Base-by-base conservation (phyloP, 2,113 vertebrate genomes). In the Hucho hucho region DNA sequence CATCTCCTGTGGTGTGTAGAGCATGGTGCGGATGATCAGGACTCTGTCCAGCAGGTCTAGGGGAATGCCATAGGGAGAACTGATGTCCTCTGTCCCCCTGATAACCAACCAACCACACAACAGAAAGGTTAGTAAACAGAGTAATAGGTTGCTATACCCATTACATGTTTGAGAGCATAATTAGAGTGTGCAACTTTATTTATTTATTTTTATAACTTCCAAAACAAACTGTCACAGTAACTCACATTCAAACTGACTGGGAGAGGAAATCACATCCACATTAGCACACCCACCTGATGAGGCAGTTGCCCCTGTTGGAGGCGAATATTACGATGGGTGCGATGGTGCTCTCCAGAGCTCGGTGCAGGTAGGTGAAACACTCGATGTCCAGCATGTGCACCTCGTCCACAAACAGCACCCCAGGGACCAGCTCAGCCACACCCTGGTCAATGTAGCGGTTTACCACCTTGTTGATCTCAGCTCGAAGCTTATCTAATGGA, bases 331-430 rank as follows among this genome's bases (percentile, higher is more conserved):
- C 97, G 0, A 99, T 98, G 80, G 98, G 98, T 0, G 98, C 93
- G 65, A 99, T 98, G 66, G 95, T 95, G 78, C 97, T 98, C 79
- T 99, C 98, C 69, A 99, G 91, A 0, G 98, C 98, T 12, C 96
- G 92, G 79, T 99, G 98, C 79, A 99, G 94, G 87, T 99, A 99
- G 0, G 97, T 99, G 90, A 99, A 99, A 87, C 98, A 99, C 79
- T 99, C 97, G 0, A 98, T 98, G 86, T 99, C 98, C 88, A 99
- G 88, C 97, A 99, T 99, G 89, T 99, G 98, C 53, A 99, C 98
- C 84, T 99, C 97, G 49, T 99, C 97, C 4, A 99, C 93, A 63
- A 99, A 99, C 61, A 99, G 92, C 25, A 99, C 97, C 0, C 98
- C 98, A 0, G 98, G 98, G 0, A 99, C 98, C 18, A 99, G 92